These are phyloP conservation scores for Volucella bombylans DNA, from an alignment of 2,888 invertebrate species.

Conservation along the genomic window DNA sequence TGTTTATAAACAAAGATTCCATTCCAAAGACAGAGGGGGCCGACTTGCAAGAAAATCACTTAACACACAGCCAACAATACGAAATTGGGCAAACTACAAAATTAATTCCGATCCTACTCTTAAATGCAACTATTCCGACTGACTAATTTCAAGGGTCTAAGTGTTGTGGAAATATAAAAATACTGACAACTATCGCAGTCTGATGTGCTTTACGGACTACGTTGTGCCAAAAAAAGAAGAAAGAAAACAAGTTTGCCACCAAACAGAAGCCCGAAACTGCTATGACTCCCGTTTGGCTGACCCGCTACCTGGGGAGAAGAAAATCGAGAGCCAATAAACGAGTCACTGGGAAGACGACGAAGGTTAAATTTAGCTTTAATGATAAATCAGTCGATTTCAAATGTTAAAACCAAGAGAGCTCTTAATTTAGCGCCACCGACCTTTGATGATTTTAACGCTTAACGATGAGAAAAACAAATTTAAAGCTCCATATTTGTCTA, in stretches of 20 bases:
- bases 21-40: slow-evolving; percentile 4
- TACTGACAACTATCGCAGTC: slow-evolving; percentile 3
- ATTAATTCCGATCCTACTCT: background rate
- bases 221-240: slow-evolving; percentile 9
- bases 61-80: background rate
- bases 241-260: slow-evolving; percentile 41
- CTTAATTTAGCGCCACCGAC: background rate
- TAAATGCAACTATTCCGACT: slow-evolving; percentile 14
- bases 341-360: slow-evolving; percentile 31
- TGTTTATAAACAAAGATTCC: slow-evolving; percentile 35
- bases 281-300: slow-evolving; percentile 27
- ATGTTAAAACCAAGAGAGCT: slow-evolving; percentile 3
- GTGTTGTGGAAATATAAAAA: background rate
- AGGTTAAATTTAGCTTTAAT: slow-evolving; percentile 43
- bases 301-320: slow-evolving; percentile 11
- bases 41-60: background rate
- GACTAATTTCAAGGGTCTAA: slow-evolving; percentile 45
- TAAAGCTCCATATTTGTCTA: too few relatives aligned
- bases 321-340: slow-evolving; percentile 54
- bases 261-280: slow-evolving; percentile 31
- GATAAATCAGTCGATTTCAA: slow-evolving; percentile 7
- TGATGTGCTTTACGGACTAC: slow-evolving; percentile 16
- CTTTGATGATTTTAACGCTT: background rate
- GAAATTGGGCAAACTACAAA: background rate
- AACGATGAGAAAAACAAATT: background rate